Evolutionary conservation across 2,797 vertebrate genomes (phyloP), one percentile per base, ranked within the genome.

Genomic region (Oophaga sylvatica): DNA sequence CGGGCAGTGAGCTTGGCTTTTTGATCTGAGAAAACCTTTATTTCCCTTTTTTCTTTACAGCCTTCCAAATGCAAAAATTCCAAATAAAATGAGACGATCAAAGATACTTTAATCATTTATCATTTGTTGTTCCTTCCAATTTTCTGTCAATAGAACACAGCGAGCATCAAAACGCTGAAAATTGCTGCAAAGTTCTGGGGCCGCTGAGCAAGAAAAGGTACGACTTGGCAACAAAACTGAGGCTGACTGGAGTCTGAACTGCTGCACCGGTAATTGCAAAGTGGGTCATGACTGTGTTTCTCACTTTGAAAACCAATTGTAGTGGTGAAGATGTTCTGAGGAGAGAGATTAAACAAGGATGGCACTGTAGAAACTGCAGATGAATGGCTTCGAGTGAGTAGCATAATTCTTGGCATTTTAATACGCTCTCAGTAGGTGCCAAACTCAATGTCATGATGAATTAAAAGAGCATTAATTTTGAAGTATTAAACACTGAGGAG

Each of bases 121-220:
- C 79, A 81, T 90, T 90, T 80, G 31, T 0, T 0, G 26, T 41
- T 75, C 90, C 87, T 75, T 89, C 81, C 73, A 75, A 45, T 76
- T 84, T 76, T 76, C 31, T 88, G 87, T 56, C 88, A 90, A n/a
- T 81, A 78, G 20, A 76, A 59, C 41, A 41, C 16, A 77, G n/a
- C 67, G 35, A 56, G 26, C 1, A 57, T 83, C 81, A 31, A 85
- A 56, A 80, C 87, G 70, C 78, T 71, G 78, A 0, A 0, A 84
- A 62, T 71, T 89, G 90, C 81, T 89, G 87, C 57, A n/a, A 48
- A 73, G 86, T 92, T 92, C 91, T 80, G 81, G 89, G 67, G 87
- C 83, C 81, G 81, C 63, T 90, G 85, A 92, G 87, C 73, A 91
- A 81, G 87, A 86, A 90, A 48, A 70, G 73, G n/a, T 76, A 76